Base-by-base conservation (phyloP, 1,140 invertebrate species). In the Fopius arisanus region DNA sequence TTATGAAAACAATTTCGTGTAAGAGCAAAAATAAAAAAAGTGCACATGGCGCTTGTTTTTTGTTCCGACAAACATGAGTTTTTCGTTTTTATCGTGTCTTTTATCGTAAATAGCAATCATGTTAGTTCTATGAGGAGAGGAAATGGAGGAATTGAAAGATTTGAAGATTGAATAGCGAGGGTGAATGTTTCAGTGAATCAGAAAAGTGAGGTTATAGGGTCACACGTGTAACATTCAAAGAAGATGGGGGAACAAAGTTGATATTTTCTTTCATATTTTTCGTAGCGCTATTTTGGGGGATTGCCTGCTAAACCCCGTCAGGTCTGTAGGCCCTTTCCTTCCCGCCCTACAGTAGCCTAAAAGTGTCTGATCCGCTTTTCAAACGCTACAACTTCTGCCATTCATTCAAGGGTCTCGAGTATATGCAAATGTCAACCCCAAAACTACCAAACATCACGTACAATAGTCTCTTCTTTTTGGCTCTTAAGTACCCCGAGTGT, bases 241-340 rank as follows among this genome's bases (percentile, higher is more conserved):
- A 59, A 6, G 51, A 23, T 23, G 51, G 51, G 31, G 70, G 70
- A 62, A 41, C 40, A 48, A 40, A 67, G 41, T n/a, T 66, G 12
- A 23, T 26, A 29, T 43, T 63, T 41, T 41, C 59, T 72, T 67
- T 67, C 62, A 67, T 62, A 26, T 26, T 67, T 28, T 14, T 7
- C 16, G 14, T 31, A 23, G 2, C 19, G 23, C 19, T 3, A 51
- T 28, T 37, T n/a, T 16, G 10, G 41, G 62, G 70, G 62, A 72
- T 72, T 63, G 23, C 33, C 62, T 72, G 66, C 62, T 72, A 72
- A 72, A 72, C 6, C 70, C 65, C 48, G 70, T 72, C 66, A 72
- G 62, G 70, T 72, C 70, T 72, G 63, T 43, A 16, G 41, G 41
- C 16, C 14, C 14, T 12, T 43, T 43, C 54, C 51, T 63, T 54